A percentile compares a stretch with the other conserved stretches of the same genome.
Evolutionary conservation across 2,113 vertebrate species (phyloP).

Genomic region (Antennarius striatus): DNA sequence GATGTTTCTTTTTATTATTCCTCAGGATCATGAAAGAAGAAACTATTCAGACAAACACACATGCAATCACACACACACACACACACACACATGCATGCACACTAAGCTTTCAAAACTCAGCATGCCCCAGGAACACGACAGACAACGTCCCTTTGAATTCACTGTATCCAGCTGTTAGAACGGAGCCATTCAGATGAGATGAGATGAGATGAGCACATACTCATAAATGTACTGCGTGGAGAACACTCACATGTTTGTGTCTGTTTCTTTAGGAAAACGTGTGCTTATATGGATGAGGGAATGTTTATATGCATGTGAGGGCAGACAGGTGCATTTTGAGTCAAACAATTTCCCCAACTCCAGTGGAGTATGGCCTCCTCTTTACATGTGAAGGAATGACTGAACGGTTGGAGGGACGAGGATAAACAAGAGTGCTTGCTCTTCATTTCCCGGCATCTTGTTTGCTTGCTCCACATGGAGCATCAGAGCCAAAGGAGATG

Average conservation of each 20-base stretch:
- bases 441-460: conserved; percentile 72
- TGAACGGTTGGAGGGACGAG: conserved; percentile 62
- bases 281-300: not conserved
- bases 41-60: conserved; percentile 23
- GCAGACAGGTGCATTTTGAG: conserved; percentile 8
- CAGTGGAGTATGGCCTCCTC: conserved; percentile 46
- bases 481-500: conserved; percentile 74
- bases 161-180: conserved; percentile 43
- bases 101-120: conserved; percentile 41
- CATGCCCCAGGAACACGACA: conserved; percentile 30
- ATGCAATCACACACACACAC: conserved; percentile 23
- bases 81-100: not conserved
- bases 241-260: conserved; percentile 10
- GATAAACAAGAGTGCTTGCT: conserved; percentile 72
- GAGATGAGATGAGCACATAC: conserved; percentile 34
- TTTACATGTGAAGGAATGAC: conserved; percentile 70
- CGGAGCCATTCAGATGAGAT: conserved; percentile 34
- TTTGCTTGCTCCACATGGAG: conserved; percentile 72
- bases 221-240: conserved; percentile 8
- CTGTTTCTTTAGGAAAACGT: conserved; percentile 5
- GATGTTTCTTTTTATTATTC: conserved; percentile 20
- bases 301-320: conserved; percentile 22
- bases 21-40: conserved; percentile 36
- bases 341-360: conserved; percentile 32
- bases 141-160: conserved; percentile 49